phyloP scores from a whole-genome alignment of 2,888 invertebrate species.

The Caenorhabditis panamensis region DNA sequence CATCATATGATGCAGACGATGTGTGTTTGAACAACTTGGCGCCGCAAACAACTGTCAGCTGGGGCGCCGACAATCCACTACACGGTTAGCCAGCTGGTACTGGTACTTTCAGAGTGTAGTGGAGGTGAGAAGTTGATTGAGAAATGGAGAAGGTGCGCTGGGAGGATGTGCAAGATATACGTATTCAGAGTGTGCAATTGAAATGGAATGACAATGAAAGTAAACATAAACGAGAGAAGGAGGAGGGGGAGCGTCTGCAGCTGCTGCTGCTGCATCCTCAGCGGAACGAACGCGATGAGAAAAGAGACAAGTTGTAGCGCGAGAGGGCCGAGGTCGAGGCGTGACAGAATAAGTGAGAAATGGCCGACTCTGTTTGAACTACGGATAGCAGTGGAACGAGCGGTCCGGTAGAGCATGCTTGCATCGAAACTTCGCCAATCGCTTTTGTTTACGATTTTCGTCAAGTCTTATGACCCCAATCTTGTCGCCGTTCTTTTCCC shows the following conservation, averaged over 20 bases:
- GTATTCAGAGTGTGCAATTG: conserved; percentile 20
- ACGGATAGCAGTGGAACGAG: conserved; percentile 33
- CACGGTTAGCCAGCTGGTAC: background rate
- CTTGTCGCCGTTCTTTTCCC: conserved; percentile 27
- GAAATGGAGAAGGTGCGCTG: background rate
- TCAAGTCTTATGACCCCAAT: conserved; percentile 44
- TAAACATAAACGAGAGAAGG: conserved; percentile 46
- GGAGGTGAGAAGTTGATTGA: background rate
- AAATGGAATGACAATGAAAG: conserved; percentile 42
- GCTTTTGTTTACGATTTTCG: conserved; percentile 43
- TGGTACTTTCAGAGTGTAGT: background rate
- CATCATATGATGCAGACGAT: conserved; percentile 54
- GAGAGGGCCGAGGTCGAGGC: conserved; percentile 53
- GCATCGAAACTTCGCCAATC: conserved; percentile 15
- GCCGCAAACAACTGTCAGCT: conserved; percentile 53
- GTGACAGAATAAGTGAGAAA: conserved; percentile 62
- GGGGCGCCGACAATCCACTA: conserved; percentile 16
- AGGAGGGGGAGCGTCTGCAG: conserved; percentile 20
- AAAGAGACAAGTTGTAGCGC: conserved; percentile 53
- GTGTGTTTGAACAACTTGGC: conserved; percentile 56
- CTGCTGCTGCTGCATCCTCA: conserved; percentile 35
- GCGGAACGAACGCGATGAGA: conserved; percentile 47
- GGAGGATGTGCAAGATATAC: conserved; percentile 18
- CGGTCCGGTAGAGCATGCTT: conserved; percentile 48
- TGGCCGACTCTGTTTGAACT: conserved; percentile 56